phyloP scores from a whole-genome alignment of 2,797 vertebrate species.

The Garrulus glandarius region DNA sequence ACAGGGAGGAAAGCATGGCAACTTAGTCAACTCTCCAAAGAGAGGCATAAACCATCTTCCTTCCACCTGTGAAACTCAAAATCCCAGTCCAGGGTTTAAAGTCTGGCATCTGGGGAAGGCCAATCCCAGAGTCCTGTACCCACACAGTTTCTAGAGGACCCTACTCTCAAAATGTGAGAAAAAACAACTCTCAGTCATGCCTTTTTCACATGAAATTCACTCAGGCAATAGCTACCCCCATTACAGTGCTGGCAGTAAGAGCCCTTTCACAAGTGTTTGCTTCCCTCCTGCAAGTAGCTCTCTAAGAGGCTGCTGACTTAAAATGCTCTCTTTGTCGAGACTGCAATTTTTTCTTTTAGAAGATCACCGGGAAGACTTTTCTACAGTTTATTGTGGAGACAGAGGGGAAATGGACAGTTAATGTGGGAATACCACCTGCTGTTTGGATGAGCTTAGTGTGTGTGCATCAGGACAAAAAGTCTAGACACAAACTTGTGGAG shows the following conservation, averaged over 20 bases:
- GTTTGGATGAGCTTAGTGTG: not conserved
- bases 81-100: not conserved
- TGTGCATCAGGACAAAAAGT: not conserved
- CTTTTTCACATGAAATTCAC: not conserved
- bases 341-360: not conserved
- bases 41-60: not conserved
- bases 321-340: not conserved
- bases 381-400: not conserved
- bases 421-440: not conserved
- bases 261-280: not conserved
- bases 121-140: not conserved
- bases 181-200: not conserved
- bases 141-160: not conserved
- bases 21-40: not conserved
- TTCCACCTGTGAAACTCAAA: not conserved
- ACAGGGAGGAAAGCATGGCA: accelerated
- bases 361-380: not conserved
- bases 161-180: not conserved
- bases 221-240: not conserved
- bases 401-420: not conserved
- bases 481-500: not conserved
- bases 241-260: not conserved
- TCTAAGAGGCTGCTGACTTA: not conserved
- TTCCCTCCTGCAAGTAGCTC: not conserved
- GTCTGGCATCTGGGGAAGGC: not conserved